phyloP scores from a whole-genome alignment of 2,797 vertebrate genomes.

The Nannoperca australis region DNA sequence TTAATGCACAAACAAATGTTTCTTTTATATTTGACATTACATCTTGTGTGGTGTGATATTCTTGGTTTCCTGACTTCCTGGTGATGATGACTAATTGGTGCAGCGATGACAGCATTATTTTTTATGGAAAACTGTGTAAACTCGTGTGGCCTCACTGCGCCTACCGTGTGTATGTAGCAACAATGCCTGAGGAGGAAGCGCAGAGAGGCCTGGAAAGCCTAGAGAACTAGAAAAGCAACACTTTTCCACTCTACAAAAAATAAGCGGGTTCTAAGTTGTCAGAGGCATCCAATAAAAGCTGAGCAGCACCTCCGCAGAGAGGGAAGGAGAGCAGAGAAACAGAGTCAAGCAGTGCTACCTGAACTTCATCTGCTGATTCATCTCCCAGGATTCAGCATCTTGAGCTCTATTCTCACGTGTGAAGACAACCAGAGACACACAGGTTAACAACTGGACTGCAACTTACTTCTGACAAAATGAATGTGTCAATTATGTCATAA shows the following conservation, averaged over 20 bases:
- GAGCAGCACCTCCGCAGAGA: slow-evolving; percentile 47
- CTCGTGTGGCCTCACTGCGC: not conserved
- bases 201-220: slow-evolving; percentile 16
- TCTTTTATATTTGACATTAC: not conserved
- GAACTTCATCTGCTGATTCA: slow-evolving; percentile 84
- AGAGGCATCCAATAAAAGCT: slow-evolving; percentile 22
- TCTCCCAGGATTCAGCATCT: slow-evolving; percentile 83
- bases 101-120: not conserved
- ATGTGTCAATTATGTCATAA: slow-evolving; percentile 13
- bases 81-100: not conserved
- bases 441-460: slow-evolving; percentile 60
- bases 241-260: slow-evolving; percentile 22
- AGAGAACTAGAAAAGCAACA: slow-evolving; percentile 31
- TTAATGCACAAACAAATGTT: not conserved
- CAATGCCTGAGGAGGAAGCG: slow-evolving; percentile 44
- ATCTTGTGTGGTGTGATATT: not conserved
- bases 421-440: slow-evolving; percentile 77
- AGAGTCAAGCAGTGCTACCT: slow-evolving; percentile 80
- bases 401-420: slow-evolving; percentile 81
- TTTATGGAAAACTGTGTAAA: not conserved
- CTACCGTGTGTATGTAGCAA: slow-evolving; percentile 19
- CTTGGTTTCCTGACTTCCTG: not conserved
- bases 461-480: slow-evolving; percentile 4
- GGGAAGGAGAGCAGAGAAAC: slow-evolving; percentile 38
- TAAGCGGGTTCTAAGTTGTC: slow-evolving; percentile 6